These are phyloP conservation scores for Anolis apletophallus DNA, from an alignment of 2,797 vertebrate genomes.

Conservation along the genomic window DNA sequence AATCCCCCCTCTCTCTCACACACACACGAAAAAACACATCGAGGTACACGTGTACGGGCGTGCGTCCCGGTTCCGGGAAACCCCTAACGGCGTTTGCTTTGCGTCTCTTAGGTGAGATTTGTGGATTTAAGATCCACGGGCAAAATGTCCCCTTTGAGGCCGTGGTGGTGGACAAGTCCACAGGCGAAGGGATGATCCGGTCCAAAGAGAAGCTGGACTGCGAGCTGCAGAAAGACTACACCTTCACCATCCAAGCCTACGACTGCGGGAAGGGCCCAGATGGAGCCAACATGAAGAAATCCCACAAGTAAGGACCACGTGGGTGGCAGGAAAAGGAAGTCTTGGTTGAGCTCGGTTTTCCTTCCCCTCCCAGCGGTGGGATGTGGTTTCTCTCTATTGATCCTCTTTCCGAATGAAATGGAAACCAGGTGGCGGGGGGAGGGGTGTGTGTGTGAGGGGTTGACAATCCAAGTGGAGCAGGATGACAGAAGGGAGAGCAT, in stretches of 20 bases:
- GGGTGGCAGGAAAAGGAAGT: background rate
- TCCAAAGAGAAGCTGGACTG: constrained; percentile 96
- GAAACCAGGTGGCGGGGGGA: constrained; percentile 24
- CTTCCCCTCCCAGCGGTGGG: background rate
- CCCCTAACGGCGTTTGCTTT: constrained; percentile 65
- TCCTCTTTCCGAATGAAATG: constrained; percentile 1
- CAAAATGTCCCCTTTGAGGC: constrained; percentile 97
- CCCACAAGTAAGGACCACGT: constrained; percentile 91
- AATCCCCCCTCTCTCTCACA: no score
- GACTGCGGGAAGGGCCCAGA: constrained; percentile 97
- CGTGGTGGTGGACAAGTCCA: constrained; percentile 97
- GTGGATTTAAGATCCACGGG: constrained; percentile 97
- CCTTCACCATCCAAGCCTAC: constrained; percentile 96
- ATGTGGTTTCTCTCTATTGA: background rate
- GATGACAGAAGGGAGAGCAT: background rate
- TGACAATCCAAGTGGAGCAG: background rate
- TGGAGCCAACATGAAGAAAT: constrained; percentile 91
- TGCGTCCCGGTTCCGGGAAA: fast-evolving
- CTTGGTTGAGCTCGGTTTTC: background rate
- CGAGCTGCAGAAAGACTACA: constrained; percentile 96
- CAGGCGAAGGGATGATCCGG: constrained; percentile 93
- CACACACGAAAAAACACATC: background rate
- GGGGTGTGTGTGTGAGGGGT: no score
- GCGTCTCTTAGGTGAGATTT: constrained; percentile 93
- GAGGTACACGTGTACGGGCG: background rate